phyloP scores from a whole-genome alignment of 2,113 vertebrate species.

The Pongo pygmaeus region DNA sequence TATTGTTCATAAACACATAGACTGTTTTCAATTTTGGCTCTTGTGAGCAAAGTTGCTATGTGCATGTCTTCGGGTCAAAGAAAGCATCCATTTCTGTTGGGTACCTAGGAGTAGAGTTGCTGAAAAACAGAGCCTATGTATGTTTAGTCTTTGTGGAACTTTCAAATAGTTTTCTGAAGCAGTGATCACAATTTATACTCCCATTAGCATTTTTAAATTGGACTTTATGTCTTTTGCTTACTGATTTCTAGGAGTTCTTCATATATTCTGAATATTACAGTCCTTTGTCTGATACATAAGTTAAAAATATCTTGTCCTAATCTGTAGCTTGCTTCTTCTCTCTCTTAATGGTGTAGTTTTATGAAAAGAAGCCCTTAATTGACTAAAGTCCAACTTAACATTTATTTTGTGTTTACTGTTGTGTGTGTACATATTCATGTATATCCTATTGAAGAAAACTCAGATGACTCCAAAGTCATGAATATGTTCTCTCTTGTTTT shows the following conservation, averaged over 20 bases:
- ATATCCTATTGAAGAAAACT: background rate
- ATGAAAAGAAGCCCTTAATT: background rate
- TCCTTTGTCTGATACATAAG: background rate
- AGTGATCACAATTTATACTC: background rate
- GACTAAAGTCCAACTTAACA: background rate
- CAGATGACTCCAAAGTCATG: background rate
- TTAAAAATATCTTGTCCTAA: background rate
- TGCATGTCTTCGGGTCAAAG: background rate
- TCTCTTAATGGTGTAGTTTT: background rate
- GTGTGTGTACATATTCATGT: too few species aligned
- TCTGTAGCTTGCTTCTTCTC: background rate
- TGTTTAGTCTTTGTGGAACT: background rate
- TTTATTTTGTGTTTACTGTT: background rate
- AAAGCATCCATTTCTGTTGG: background rate
- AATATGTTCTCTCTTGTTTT: background rate
- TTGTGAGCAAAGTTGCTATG: background rate
- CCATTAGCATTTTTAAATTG: background rate
- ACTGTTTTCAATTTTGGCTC: background rate
- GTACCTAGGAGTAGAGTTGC: background rate
- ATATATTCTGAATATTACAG: background rate
- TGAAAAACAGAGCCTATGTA: background rate
- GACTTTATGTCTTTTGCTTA: background rate
- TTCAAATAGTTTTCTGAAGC: background rate
- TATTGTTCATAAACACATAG: background rate
- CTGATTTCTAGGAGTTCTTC: background rate